Conservation (phyloP, 2,888 invertebrate species). For the Rhimphoctona megacephalus region DNA sequence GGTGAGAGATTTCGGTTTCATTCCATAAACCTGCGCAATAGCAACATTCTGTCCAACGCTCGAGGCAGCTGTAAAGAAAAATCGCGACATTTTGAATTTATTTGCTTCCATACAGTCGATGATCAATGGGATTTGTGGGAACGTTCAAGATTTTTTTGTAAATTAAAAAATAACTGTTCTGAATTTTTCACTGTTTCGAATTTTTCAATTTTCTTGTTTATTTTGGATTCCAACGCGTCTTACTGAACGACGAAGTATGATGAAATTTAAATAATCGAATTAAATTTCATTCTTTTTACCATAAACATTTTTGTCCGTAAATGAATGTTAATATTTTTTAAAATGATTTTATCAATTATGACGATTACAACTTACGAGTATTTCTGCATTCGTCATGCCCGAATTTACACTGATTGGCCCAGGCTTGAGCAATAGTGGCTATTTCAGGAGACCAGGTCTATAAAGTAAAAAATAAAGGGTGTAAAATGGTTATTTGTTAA, state of each 20-base stretch:
- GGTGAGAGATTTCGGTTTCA: not conserved
- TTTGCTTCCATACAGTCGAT: not conserved
- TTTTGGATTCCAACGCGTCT: not conserved
- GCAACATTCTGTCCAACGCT: conserved; percentile 71
- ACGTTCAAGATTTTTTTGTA: not conserved
- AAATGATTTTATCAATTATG: not conserved
- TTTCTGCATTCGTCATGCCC: conserved; percentile 83
- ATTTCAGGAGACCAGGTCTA: conserved; percentile 78
- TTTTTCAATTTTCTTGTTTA: no score
- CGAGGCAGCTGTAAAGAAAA: conserved; percentile 21
- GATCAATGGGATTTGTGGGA: not conserved
- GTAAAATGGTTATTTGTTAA: not conserved
- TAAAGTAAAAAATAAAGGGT: not conserved
- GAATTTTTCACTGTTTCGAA: no score
- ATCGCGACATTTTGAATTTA: not conserved
- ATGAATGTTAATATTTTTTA: not conserved
- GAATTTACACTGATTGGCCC: conserved; percentile 84
- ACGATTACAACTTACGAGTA: conserved; percentile 54
- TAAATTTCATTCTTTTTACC: not conserved
- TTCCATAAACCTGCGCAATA: not conserved
- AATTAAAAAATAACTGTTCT: no score
- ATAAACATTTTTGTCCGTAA: not conserved
- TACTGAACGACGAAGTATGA: no score
- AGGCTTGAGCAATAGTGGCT: conserved; percentile 81
- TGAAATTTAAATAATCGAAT: not conserved